phyloP scores from a whole-genome alignment of 2,888 invertebrate genomes.

The Heliconius charithonia region DNA sequence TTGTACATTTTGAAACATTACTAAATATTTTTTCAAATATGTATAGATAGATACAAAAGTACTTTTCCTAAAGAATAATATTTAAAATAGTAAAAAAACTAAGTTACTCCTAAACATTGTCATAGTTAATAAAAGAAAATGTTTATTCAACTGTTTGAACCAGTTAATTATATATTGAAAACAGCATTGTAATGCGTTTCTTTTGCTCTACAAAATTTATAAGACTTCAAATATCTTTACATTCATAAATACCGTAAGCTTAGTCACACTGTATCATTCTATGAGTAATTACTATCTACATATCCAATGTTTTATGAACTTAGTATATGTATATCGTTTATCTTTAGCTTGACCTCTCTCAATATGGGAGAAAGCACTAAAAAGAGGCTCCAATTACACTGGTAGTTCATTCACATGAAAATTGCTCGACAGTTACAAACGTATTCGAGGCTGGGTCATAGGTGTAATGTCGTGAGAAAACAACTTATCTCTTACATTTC shows the following conservation, averaged over 20 bases:
- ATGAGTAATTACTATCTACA: constrained; percentile 64
- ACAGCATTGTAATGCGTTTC: not conserved
- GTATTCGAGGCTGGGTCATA: constrained; percentile 69
- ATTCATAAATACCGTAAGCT: constrained; percentile 68
- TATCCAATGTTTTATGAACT: constrained; percentile 57
- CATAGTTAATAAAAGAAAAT: too few species aligned
- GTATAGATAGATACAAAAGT: too few species aligned
- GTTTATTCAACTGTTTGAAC: too few species aligned
- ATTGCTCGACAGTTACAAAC: constrained; percentile 75
- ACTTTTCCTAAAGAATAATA: too few species aligned
- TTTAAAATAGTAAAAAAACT: too few species aligned
- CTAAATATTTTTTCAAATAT: too few species aligned
- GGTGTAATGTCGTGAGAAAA: constrained; percentile 75
- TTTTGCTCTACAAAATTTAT: not conserved
- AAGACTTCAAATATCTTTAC: not conserved
- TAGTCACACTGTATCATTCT: constrained; percentile 69
- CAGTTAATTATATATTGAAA: too few species aligned
- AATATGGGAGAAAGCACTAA: constrained; percentile 31
- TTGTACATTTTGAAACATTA: too few species aligned
- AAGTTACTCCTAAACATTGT: too few species aligned
- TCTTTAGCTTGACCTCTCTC: constrained; percentile 34
- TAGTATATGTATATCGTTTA: constrained; percentile 36
- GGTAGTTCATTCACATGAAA: constrained; percentile 57
- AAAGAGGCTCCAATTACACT: constrained; percentile 53
- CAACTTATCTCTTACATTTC: constrained; percentile 40